These are phyloP conservation scores for Lutraria lutraria DNA, from an alignment of 2,888 invertebrate genomes.

Conservation along the genomic window DNA sequence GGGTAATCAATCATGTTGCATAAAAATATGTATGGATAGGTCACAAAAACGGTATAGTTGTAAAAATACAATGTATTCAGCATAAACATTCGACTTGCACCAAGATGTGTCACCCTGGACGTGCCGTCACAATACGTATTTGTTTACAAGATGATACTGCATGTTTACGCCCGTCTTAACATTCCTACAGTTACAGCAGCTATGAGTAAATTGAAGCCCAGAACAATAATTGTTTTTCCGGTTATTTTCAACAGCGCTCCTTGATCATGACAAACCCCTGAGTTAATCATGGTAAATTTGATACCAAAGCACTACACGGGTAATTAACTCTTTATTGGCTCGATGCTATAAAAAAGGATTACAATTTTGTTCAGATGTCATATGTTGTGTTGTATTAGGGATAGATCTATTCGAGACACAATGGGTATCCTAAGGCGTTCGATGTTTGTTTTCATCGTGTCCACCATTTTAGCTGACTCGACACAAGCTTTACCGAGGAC, in stretches of 20 bases:
- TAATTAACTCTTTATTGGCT: neutral
- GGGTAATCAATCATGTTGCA: neutral
- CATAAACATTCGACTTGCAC: neutral
- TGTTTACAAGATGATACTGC: neutral
- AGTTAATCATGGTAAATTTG: conserved; percentile 8
- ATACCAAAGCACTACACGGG: neutral
- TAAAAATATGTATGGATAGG: neutral
- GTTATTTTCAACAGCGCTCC: conserved; percentile 1
- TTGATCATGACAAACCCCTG: neutral
- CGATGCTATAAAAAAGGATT: neutral
- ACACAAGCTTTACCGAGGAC: neutral
- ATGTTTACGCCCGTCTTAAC: neutral
- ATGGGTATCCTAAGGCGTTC: neutral
- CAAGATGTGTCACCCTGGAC: neutral
- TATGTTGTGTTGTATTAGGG: neutral
- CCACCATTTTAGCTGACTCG: neutral
- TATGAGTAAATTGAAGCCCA: neutral
- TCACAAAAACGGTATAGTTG: neutral
- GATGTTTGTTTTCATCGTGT: neutral
- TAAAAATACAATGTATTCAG: neutral
- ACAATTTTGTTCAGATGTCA: neutral
- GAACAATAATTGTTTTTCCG: neutral
- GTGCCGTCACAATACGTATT: neutral
- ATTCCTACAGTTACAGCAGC: neutral
- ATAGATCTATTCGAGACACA: neutral